These are phyloP conservation scores for Benthosema pterotum DNA, from an alignment of 2,797 vertebrate genomes.

Conservation along the genomic window DNA sequence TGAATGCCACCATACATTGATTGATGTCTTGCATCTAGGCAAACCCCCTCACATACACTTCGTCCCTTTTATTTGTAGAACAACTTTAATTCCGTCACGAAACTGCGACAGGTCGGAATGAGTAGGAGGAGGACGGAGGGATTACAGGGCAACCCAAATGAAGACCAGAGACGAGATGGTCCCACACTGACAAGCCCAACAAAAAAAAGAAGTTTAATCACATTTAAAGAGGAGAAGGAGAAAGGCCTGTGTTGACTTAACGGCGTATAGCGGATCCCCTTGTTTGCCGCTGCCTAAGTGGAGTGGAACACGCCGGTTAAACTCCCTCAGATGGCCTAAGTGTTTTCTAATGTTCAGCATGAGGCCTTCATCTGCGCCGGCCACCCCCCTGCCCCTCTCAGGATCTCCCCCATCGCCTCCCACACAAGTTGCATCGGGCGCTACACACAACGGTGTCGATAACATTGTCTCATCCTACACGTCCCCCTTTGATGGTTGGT, in stretches of 20 bases:
- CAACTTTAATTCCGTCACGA: slow-evolving; percentile 9
- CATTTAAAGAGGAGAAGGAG: slow-evolving; percentile 39
- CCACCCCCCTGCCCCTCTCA: too few relatives aligned
- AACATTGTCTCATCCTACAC: slow-evolving; percentile 58
- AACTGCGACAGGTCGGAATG: slow-evolving; percentile 29
- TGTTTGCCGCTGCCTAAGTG: slow-evolving; percentile 63
- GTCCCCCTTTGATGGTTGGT: slow-evolving; percentile 71
- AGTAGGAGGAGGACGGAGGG: slow-evolving; percentile 16
- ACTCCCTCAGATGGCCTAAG: slow-evolving; percentile 70
- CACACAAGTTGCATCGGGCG: slow-evolving; percentile 57
- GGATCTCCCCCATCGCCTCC: slow-evolving; percentile 22
- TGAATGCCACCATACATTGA: too few relatives aligned
- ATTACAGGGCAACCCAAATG: slow-evolving; percentile 39
- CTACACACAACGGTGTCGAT: slow-evolving; percentile 49
- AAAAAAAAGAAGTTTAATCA: slow-evolving; percentile 55
- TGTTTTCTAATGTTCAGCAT: slow-evolving; percentile 70
- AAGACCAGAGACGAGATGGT: slow-evolving; percentile 38
- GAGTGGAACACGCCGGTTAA: slow-evolving; percentile 70
- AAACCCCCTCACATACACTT: too few relatives aligned
- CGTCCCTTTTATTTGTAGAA: too few relatives aligned
- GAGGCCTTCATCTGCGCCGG: slow-evolving; percentile 58
- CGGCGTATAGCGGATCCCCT: slow-evolving; percentile 55
- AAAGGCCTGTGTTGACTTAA: slow-evolving; percentile 65
- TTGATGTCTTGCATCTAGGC: too few relatives aligned
- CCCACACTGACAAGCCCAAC: slow-evolving; percentile 52